These are phyloP conservation scores for Cladopsammia gracilis DNA, from an alignment of 64 coral and sea anemone species.

Conservation along the genomic window DNA sequence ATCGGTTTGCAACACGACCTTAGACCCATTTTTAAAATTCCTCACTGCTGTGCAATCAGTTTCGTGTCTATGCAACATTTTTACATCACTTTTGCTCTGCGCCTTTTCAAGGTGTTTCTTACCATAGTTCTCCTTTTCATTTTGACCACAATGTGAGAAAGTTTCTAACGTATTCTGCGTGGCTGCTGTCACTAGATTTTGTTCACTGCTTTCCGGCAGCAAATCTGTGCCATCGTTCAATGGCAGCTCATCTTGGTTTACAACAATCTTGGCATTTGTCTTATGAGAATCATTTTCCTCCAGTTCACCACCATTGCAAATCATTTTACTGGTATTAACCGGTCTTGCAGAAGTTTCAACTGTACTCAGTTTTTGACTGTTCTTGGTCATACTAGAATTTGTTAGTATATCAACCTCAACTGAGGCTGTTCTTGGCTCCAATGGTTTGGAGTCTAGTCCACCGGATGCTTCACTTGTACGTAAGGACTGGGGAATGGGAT, in stretches of 20 bases:
- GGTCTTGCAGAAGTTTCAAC: neutral
- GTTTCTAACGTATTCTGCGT: neutral
- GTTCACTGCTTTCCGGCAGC: neutral
- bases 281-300: too few species aligned
- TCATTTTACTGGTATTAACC: neutral
- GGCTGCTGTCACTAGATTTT: neutral
- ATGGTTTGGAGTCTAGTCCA: neutral
- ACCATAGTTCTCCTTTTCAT: neutral
- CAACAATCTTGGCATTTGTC: neutral
- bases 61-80: neutral
- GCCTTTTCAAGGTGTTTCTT: neutral
- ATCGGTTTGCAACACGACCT: neutral
- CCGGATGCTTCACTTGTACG: neutral
- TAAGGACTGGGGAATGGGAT: constrained; percentile 37
- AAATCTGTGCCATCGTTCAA: too few species aligned
- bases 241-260: neutral
- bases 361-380: neutral
- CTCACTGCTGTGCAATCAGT: neutral
- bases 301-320: neutral
- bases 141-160: too few species aligned
- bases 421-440: neutral
- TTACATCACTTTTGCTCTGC: neutral
- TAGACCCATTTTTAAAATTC: neutral
- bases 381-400: neutral
- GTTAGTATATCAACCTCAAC: constrained; percentile 35